Evolutionary conservation across 2,888 invertebrate species (phyloP).

Genomic region (Autographa pulchrina): DNA sequence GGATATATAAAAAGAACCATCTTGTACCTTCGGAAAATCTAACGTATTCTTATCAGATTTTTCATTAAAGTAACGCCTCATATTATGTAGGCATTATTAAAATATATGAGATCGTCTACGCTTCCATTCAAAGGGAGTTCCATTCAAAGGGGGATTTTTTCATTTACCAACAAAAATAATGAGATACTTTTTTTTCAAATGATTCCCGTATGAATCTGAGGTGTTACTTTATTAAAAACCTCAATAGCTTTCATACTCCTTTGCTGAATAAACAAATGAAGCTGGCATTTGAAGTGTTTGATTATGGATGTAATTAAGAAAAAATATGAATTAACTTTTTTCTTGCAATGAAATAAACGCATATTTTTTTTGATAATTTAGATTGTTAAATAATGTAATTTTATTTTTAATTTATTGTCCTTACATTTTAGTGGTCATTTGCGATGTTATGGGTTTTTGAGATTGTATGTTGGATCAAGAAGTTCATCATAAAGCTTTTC

Average conservation of each 20-base stretch:
- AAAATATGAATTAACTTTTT: not conserved
- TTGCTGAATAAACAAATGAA: slow-evolving; percentile 10
- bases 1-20: not conserved
- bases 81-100: slow-evolving; percentile 45
- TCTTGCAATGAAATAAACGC: not conserved
- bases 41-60: slow-evolving; percentile 13
- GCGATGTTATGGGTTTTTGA: no score
- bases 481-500: no score
- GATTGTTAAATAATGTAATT: no score
- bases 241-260: slow-evolving; percentile 7
- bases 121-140: slow-evolving; percentile 28
- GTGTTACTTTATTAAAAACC: slow-evolving; percentile 22
- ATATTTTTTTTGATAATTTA: not conserved
- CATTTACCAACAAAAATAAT: slow-evolving; percentile 42
- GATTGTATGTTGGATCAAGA: no score
- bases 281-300: not conserved
- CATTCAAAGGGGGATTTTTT: slow-evolving; percentile 23
- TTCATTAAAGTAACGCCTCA: slow-evolving; percentile 24
- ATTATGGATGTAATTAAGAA: not conserved
- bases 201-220: slow-evolving; percentile 24
- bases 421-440: no score
- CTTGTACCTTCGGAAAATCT: not conserved
- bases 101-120: slow-evolving; percentile 44
- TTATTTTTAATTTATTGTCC: no score
- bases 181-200: slow-evolving; percentile 43